Conservation (phyloP, 2,888 invertebrate genomes). For the Rapana venosa region DNA sequence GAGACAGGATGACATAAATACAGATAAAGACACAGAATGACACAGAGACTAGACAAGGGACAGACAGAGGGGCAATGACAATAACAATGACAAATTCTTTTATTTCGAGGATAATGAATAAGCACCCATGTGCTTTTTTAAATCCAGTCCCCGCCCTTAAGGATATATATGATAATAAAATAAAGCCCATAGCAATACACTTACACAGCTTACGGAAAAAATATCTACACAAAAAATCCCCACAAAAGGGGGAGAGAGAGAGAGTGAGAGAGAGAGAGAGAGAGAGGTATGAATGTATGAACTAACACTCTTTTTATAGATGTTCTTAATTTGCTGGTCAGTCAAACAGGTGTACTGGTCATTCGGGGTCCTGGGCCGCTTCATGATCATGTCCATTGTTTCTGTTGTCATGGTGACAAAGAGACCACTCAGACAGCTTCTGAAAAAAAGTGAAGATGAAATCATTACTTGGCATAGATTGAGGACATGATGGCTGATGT, state of each 20-base stretch:
- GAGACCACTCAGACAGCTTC: not conserved
- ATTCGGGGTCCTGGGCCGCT: conserved; percentile 73
- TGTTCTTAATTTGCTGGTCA: conserved; percentile 72
- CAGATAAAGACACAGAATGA: not conserved
- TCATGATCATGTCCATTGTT: conserved; percentile 68
- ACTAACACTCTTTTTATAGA: conserved; percentile 60
- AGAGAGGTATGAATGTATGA: not conserved
- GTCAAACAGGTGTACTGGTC: conserved; percentile 75
- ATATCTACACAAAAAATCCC: no score
- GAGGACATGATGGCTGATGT: no score
- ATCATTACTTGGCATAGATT: not conserved
- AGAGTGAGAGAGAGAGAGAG: not conserved
- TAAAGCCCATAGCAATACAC: no score
- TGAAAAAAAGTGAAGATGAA: not conserved
- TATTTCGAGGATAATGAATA: no score
- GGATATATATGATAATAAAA: no score
- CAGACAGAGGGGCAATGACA: not conserved
- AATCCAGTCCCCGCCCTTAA: no score
- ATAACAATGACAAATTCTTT: not conserved
- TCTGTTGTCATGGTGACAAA: conserved; percentile 34
- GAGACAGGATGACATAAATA: not conserved
- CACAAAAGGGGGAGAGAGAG: not conserved
- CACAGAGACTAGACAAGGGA: not conserved
- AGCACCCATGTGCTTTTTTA: no score
- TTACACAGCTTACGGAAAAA: no score